Evolutionary conservation across 2,113 vertebrate species (phyloP).

Genomic region (Falco punctatus): DNA sequence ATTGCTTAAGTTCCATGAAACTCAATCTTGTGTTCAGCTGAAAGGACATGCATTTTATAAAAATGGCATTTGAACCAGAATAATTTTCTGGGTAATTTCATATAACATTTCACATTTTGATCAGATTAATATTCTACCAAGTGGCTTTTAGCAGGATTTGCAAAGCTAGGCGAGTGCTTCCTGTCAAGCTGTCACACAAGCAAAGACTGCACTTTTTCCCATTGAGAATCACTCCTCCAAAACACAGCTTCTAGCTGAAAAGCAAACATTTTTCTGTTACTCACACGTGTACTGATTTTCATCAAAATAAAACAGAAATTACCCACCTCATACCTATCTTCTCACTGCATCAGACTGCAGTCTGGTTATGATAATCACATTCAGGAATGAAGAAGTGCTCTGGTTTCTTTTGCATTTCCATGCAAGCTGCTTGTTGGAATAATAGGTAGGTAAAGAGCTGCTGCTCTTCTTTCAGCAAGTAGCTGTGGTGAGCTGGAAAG

Average conservation of each 20-base stretch:
- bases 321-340: not conserved
- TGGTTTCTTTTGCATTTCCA: not conserved
- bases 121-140: not conserved
- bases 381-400: not conserved
- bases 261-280: not conserved
- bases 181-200: constrained; percentile 4
- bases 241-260: not conserved
- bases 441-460: not conserved
- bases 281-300: not conserved
- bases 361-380: not conserved
- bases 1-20: not conserved
- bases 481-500: not conserved
- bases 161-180: not conserved
- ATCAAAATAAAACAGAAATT: not conserved
- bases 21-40: not conserved
- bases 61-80: not conserved
- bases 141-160: not conserved
- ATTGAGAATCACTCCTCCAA: not conserved
- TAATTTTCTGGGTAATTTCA: not conserved
- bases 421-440: not conserved
- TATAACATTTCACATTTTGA: not conserved
- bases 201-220: not conserved
- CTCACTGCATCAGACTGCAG: not conserved
- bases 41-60: not conserved
- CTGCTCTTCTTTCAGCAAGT: not conserved